Evolutionary conservation across 2,888 invertebrate species (phyloP).

Genomic region (Cerceris ruficornis): DNA sequence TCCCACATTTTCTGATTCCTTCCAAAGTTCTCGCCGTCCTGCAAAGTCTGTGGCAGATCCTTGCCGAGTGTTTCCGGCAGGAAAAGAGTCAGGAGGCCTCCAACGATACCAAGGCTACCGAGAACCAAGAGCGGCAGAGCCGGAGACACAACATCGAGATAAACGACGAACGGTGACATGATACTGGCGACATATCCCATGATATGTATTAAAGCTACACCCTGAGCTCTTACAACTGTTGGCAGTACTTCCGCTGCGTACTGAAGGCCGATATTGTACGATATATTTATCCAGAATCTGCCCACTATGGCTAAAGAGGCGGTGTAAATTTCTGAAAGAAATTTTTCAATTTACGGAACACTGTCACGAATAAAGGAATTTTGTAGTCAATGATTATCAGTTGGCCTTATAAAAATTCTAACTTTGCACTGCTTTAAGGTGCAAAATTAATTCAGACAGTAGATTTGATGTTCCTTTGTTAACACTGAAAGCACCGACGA

Average conservation of each 20-base stretch:
- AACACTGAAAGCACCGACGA: too few relatives aligned
- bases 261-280: slow-evolving; percentile 94
- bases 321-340: slow-evolving; percentile 85
- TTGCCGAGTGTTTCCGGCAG: slow-evolving; percentile 93
- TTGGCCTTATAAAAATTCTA: too few relatives aligned
- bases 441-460: too few relatives aligned
- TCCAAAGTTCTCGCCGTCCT: slow-evolving; percentile 94
- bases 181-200: slow-evolving; percentile 94
- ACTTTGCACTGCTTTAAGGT: too few relatives aligned
- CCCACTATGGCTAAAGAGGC: slow-evolving; percentile 92
- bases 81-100: slow-evolving; percentile 89
- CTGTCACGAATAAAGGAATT: too few relatives aligned
- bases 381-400: too few relatives aligned
- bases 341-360: background rate
- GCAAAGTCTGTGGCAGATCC: slow-evolving; percentile 92
- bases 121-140: slow-evolving; percentile 90
- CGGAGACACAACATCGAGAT: slow-evolving; percentile 88
- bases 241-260: slow-evolving; percentile 94
- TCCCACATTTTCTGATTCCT: slow-evolving; percentile 91
- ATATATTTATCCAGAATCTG: slow-evolving; percentile 93
- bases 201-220: slow-evolving; percentile 92
- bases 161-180: slow-evolving; percentile 92
- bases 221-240: slow-evolving; percentile 93
- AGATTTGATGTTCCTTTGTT: too few relatives aligned
- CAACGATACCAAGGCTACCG: slow-evolving; percentile 88